Percentiles rank a stretch among this genome's conserved stretches.
Conservation (phyloP, 2,888 invertebrate species). For the Caenorhabditis macrosperma region DNA sequence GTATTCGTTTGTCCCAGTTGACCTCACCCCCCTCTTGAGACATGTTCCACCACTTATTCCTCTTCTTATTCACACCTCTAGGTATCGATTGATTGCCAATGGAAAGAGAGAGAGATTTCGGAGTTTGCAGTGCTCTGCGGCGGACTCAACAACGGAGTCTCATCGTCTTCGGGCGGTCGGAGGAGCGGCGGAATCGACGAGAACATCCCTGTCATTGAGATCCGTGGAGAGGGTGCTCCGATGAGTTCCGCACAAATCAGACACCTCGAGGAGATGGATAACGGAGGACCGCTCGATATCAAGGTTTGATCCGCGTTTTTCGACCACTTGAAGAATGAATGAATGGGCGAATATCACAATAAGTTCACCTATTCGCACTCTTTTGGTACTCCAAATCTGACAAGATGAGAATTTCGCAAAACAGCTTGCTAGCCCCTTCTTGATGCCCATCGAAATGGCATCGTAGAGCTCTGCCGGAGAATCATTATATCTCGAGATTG, state of each 20-base stretch:
- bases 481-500: too few relatives aligned
- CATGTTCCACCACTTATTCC: slow-evolving; percentile 6
- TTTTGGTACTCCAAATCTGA: too few relatives aligned
- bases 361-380: too few relatives aligned
- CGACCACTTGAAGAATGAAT: neutral
- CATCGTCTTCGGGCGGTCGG: neutral
- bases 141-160: slow-evolving; percentile 40
- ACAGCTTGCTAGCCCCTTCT: too few relatives aligned
- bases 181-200: slow-evolving; percentile 71
- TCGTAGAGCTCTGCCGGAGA: too few relatives aligned
- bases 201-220: slow-evolving; percentile 79
- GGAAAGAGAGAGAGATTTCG: neutral
- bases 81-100: neutral
- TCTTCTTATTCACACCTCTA: slow-evolving; percentile 20
- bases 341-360: too few relatives aligned
- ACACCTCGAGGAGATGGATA: slow-evolving; percentile 77
- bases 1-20: slow-evolving; percentile 5
- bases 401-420: too few relatives aligned
- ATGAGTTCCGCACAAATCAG: slow-evolving; percentile 80
- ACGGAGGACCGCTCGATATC: slow-evolving; percentile 79
- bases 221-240: slow-evolving; percentile 79
- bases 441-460: too few relatives aligned
- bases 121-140: slow-evolving; percentile 16
- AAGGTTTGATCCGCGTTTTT: slow-evolving; percentile 61
- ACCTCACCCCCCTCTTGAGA: neutral